Evolutionary conservation across 2,113 vertebrate species (phyloP).

Genomic region (Ptychochromis oligacanthus): DNA sequence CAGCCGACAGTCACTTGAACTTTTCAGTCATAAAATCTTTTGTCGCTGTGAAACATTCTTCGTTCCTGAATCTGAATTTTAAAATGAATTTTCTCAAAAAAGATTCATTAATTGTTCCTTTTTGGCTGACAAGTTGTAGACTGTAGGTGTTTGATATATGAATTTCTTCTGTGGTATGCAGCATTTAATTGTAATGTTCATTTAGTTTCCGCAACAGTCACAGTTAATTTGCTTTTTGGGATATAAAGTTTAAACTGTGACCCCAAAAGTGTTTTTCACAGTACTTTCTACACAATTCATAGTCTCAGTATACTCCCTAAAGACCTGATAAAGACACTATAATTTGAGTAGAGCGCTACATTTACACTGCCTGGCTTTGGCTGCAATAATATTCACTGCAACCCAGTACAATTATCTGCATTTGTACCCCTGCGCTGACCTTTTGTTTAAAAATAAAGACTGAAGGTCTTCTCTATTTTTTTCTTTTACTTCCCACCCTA

Average conservation of each 20-base stretch:
- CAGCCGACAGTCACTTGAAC: background rate
- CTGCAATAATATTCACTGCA: background rate
- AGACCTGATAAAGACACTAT: background rate
- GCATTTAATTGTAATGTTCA: background rate
- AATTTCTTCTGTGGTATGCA: background rate
- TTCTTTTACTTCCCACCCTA: background rate
- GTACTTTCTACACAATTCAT: slow-evolving; percentile 3
- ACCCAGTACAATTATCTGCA: background rate
- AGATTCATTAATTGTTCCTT: fast-evolving
- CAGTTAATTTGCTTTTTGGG: background rate
- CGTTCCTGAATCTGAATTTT: background rate
- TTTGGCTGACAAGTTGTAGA: background rate
- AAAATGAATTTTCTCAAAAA: background rate
- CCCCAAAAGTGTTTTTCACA: background rate
- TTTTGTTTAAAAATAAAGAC: background rate
- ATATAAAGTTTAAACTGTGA: slow-evolving; percentile 11
- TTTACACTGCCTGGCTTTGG: background rate
- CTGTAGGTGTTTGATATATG: background rate
- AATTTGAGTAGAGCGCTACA: background rate
- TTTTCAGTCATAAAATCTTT: background rate
- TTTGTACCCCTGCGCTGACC: background rate
- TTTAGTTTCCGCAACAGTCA: background rate
- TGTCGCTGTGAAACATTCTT: background rate
- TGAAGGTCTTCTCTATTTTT: no score
- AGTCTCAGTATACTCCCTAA: background rate